Base-by-base conservation (phyloP, 2,888 invertebrate genomes). In the Marasmarcha lunaedactyla region DNA sequence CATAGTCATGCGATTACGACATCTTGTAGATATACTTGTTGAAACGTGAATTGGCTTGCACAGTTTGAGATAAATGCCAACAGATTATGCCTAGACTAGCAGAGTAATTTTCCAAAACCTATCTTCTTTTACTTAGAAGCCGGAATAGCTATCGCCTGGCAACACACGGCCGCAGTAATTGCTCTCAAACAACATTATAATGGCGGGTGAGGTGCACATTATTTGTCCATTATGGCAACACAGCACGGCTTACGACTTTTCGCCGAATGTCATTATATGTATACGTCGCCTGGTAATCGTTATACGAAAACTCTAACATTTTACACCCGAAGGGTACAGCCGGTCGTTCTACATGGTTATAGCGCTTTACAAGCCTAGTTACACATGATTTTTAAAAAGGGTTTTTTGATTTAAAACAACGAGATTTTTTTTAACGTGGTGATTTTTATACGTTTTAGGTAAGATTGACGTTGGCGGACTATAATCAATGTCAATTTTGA, bases 151-250 rank as follows among this genome's bases (percentile, higher is more conserved):
- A 45, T 45, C 48, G 49, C 49, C 44, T 53, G 51, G 57, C 50
- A 54, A 56, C 52, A 42, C 42, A 42, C 41, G 41, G 39, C 39
- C 36, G 63, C 62, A 65, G 68, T 73, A 67, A 71, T 67, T 63
- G 59, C 49, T 50, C 63, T 69, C 73, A 73, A 77, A 77, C 63
- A 74, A 70, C 70, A 67, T 73, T 74, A 70, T 78, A 76, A 77
- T 77, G 65, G 62, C 51, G 55, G 52, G 46, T 52, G 56, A 55
- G 61, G 62, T 55, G 63, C 69, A 60, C 66, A 77, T 77, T 78
- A 78, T 78, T 72, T 77, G 69, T 68, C 73, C 69, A 78, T 78
- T 78, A 78, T 52, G 53, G 48, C 55, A 49, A 51, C 49, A 42
- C 45, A 37, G 25, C 33, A 7, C 20, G 33, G 34, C 38, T 15